Evolutionary conservation across 2,797 vertebrate species (phyloP).

Genomic region (Denticeps clupeoides): DNA sequence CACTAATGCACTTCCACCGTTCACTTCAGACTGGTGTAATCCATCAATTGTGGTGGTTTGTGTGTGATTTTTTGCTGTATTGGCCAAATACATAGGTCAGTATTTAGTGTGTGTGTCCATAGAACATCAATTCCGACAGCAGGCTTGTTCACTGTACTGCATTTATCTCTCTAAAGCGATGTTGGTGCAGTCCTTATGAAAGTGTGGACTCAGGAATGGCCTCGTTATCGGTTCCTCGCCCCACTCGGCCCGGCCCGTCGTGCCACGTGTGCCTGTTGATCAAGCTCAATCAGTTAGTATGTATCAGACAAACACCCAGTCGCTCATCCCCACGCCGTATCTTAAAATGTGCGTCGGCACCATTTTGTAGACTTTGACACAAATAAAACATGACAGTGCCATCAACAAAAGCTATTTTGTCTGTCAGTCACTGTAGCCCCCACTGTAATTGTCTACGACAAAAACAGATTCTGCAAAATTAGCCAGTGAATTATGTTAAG

Average conservation of each 20-base stretch:
- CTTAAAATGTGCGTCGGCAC: conserved; percentile 63
- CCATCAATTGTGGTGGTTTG: too few relatives aligned
- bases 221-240: too few relatives aligned
- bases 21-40: too few relatives aligned
- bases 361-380: conserved; percentile 60
- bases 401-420: conserved; percentile 75
- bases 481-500: not conserved
- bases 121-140: too few relatives aligned
- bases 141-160: too few relatives aligned
- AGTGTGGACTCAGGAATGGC: too few relatives aligned
- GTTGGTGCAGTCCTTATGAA: too few relatives aligned
- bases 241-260: conserved; percentile 15
- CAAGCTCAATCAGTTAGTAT: conserved; percentile 47
- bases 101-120: too few relatives aligned
- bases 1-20: too few relatives aligned
- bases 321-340: conserved; percentile 49
- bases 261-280: conserved; percentile 30
- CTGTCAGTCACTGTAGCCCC: conserved; percentile 44
- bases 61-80: too few relatives aligned
- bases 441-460: not conserved
- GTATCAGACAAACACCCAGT: conserved; percentile 50
- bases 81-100: too few relatives aligned
- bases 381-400: conserved; percentile 72
- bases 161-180: too few relatives aligned
- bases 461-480: not conserved